Percentiles rank a stretch among this genome's conserved stretches.
Conservation (phyloP, 2,113 vertebrate species). For the Mungos mungo region DNA sequence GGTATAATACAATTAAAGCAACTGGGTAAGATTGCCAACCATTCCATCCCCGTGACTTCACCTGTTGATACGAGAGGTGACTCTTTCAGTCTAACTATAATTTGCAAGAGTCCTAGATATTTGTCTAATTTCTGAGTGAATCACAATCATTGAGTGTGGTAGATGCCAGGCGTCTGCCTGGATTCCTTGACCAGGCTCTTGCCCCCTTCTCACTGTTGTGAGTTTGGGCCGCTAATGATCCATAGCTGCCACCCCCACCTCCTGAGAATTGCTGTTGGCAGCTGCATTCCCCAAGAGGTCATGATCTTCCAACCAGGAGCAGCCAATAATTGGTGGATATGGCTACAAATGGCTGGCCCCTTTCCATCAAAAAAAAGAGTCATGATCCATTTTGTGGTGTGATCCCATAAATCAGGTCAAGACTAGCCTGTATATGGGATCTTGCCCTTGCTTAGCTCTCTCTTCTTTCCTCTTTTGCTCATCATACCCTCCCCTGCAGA, state of each 20-base stretch:
- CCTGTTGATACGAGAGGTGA: constrained; percentile 65
- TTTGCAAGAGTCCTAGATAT: neutral
- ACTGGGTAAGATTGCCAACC: constrained; percentile 50
- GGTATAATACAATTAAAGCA: constrained; percentile 61
- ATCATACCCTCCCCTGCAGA: neutral
- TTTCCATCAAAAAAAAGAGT: neutral
- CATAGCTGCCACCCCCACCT: neutral
- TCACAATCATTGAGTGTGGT: neutral
- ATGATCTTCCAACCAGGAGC: neutral
- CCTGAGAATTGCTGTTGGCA: neutral
- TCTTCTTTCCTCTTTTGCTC: neutral
- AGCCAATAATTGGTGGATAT: neutral
- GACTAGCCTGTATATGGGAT: neutral
- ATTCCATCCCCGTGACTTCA: constrained; percentile 68
- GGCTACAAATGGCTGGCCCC: neutral
- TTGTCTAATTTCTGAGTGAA: neutral
- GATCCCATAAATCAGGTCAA: neutral
- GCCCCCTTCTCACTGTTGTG: neutral
- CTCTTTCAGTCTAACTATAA: constrained; percentile 55
- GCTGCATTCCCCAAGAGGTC: neutral
- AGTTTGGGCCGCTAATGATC: neutral
- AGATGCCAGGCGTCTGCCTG: neutral
- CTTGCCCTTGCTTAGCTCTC: neutral
- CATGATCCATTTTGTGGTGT: neutral
- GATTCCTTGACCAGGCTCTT: neutral